These are phyloP conservation scores for Ennomos fuscantarius DNA, from an alignment of 2,888 invertebrate genomes.

Conservation along the genomic window DNA sequence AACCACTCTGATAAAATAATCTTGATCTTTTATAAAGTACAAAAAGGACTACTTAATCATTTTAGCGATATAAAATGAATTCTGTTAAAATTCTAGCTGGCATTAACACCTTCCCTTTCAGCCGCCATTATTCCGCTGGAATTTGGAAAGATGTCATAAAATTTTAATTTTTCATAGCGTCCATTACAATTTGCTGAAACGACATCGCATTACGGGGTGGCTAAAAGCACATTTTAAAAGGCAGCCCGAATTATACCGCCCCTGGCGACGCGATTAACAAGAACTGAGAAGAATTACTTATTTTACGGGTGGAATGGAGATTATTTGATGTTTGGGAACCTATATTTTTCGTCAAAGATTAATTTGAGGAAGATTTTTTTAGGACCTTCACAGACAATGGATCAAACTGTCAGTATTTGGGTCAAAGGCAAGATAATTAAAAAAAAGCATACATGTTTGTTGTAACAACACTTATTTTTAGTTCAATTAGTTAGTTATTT, in stretches of 20 bases:
- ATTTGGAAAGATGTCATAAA: slow-evolving; percentile 60
- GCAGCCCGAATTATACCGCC: slow-evolving; percentile 60
- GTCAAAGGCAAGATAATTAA: no score
- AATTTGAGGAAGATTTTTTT: no score
- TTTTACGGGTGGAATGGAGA: slow-evolving; percentile 19
- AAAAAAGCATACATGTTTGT: no score
- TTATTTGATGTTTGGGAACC: slow-evolving; percentile 14
- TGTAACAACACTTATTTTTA: no score
- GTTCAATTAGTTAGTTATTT: no score
- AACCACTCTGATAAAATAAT: background rate
- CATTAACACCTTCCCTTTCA: slow-evolving; percentile 38
- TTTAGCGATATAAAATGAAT: slow-evolving; percentile 26
- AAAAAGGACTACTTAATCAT: slow-evolving; percentile 23
- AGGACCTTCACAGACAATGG: no score
- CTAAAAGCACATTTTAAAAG: slow-evolving; percentile 71
- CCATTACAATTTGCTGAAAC: slow-evolving; percentile 68
- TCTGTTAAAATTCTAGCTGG: slow-evolving; percentile 34
- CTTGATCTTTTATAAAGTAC: slow-evolving; percentile 6
- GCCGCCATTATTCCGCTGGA: slow-evolving; percentile 42
- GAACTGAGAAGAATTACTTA: slow-evolving; percentile 31
- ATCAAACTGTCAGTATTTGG: no score
- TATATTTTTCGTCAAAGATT: slow-evolving; percentile 24
- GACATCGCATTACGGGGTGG: slow-evolving; percentile 60
- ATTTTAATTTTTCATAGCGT: slow-evolving; percentile 62
- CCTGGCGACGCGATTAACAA: slow-evolving; percentile 43